Evolutionary conservation across 2,888 invertebrate species (phyloP).

Genomic region (Ophion ventricosus): DNA sequence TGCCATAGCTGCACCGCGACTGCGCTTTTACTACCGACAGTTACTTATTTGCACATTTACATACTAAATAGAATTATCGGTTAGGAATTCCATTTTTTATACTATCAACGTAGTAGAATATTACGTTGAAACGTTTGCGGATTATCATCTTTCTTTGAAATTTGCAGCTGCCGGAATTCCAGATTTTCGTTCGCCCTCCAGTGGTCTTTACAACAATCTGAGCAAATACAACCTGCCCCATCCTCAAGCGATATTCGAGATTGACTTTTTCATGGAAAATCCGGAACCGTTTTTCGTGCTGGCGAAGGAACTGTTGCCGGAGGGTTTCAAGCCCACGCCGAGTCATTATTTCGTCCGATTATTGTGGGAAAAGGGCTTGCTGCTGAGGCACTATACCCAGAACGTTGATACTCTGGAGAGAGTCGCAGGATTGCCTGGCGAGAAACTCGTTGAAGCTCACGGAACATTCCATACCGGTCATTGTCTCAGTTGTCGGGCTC

Average conservation of each 20-base stretch:
- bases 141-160: constrained; percentile 37
- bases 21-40: neutral
- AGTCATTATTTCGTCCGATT: constrained; percentile 96
- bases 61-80: neutral
- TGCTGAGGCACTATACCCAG: constrained; percentile 92
- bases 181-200: constrained; percentile 96
- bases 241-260: constrained; percentile 96
- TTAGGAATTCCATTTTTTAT: neutral
- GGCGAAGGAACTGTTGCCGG: constrained; percentile 95
- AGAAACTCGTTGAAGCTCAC: constrained; percentile 96
- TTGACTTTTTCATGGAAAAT: constrained; percentile 93
- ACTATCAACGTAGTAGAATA: neutral
- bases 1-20: neutral
- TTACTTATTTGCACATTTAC: neutral
- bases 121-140: constrained; percentile 29
- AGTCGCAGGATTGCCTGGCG: constrained; percentile 91
- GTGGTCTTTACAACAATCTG: constrained; percentile 96
- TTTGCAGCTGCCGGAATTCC: constrained; percentile 96
- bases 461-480: constrained; percentile 96
- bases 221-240: constrained; percentile 95
- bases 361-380: constrained; percentile 91
- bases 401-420: constrained; percentile 98
- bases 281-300: constrained; percentile 96
- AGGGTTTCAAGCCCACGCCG: constrained; percentile 93
- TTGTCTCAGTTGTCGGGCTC: constrained; percentile 90